Evolutionary conservation across 2,113 vertebrate genomes (phyloP), one percentile per base, ranked within the genome.

Genomic region (Globicephala melas): DNA sequence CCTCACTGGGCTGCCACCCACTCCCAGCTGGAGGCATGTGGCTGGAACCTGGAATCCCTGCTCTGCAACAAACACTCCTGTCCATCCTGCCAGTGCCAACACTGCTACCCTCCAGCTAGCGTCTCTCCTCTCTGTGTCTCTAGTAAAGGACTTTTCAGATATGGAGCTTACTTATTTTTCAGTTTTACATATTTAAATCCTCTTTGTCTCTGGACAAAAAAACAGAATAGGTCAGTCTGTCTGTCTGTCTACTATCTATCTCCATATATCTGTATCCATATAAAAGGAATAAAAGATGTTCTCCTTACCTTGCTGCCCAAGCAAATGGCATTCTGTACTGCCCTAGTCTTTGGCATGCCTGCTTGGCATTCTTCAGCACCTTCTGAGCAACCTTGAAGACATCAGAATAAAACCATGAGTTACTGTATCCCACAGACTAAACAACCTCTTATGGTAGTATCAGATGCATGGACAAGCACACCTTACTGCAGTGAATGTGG

Each of bases 241-340:
- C 33, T 11, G n/a, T 31, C n/a, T 63, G 20, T 28, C 38, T 53
- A 15, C 5, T 82, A 8, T 28, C 58, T 86, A n/a, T 50, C 18
- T 53, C 8, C 25, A 36, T 25, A 7, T 70, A 44, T 44, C 47
- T 53, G 1, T 15, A 17, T 3, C 12, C 25, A n/a, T 8, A 33
- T 18, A 36, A 31, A 89, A 80, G 17, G 23, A 50, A 71, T 6
- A 33, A 63, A 73, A 44, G 17, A 44, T 12, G 12, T 38, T 20
- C 23, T 58, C 55, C 87, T 98, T 99, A 99, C 99, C 99, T 99
- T 91, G 99, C 99, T 97, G 99, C 99, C 99, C 99, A 99, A 21
- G 99, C 99, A 98, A 99, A 99, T 62, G 99, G 99, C 99, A 99
- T 99, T 97, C 99, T 98, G 95, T 99, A 99, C 90, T 99, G 99